These are phyloP conservation scores for Drosophila bocki DNA, from an alignment of 1,140 invertebrate genomes.

Conservation along the genomic window DNA sequence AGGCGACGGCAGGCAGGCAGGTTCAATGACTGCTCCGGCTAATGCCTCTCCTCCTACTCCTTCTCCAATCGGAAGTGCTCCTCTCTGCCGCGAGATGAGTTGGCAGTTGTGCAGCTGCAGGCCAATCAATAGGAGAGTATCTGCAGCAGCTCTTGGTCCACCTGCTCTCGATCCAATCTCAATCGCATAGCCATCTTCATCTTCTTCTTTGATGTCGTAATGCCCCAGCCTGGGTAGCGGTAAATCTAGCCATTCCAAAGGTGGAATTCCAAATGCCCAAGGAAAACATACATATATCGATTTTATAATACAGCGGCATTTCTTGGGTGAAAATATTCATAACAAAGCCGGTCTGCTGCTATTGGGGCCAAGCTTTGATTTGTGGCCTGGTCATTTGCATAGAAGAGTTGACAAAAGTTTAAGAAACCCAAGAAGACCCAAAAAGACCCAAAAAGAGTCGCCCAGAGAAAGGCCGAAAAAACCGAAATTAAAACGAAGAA, in stretches of 20 bases:
- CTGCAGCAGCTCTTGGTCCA: conserved; percentile 29
- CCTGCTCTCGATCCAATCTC: conserved; percentile 10
- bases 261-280: conserved; percentile 25
- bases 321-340: conserved; percentile 47
- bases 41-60: neutral
- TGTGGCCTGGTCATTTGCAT: conserved; percentile 50
- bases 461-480: conserved; percentile 24
- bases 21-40: conserved; percentile 44
- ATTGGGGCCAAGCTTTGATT: conserved; percentile 55
- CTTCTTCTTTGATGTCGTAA: conserved; percentile 43
- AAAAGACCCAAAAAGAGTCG: neutral
- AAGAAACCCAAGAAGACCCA: neutral
- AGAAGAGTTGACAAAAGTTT: conserved; percentile 43
- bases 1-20: conserved; percentile 18
- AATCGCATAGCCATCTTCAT: conserved; percentile 2
- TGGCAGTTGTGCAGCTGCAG: conserved; percentile 40
- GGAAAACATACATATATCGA: conserved; percentile 26
- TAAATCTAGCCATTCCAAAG: conserved; percentile 37
- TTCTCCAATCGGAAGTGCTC: conserved; percentile 47
- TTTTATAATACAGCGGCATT: conserved; percentile 39
- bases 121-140: conserved; percentile 48
- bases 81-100: conserved; percentile 27
- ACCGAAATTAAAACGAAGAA: conserved; percentile 29
- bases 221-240: conserved; percentile 34
- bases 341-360: conserved; percentile 20